These are phyloP conservation scores for Candidula unifasciata DNA, from an alignment of 2,888 invertebrate species.

Conservation along the genomic window DNA sequence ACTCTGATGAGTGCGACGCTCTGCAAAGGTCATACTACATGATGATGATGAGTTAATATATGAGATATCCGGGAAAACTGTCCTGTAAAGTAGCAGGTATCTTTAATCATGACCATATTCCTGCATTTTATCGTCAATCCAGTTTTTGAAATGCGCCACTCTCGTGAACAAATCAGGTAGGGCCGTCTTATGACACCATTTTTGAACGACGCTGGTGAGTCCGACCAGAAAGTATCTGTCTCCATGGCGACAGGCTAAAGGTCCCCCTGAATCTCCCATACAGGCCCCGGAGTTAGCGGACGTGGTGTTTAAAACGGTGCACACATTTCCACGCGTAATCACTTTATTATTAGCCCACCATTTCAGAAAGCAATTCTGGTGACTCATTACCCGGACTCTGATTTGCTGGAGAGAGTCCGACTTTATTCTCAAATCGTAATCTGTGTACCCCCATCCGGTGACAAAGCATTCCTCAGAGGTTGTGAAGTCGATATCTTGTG, in stretches of 20 bases:
- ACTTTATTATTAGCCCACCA: not conserved
- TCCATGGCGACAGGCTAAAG: not conserved
- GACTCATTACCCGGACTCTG: not conserved
- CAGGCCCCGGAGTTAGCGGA: not conserved
- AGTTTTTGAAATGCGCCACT: not conserved
- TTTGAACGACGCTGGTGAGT: not conserved
- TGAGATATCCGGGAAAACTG: too few species aligned
- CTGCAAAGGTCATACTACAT: too few species aligned
- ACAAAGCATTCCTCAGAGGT: not conserved
- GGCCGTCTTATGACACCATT: not conserved
- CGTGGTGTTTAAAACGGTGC: not conserved
- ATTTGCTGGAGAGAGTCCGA: not conserved
- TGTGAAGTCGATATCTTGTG: not conserved
- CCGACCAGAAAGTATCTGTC: not conserved
- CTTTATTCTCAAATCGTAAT: not conserved
- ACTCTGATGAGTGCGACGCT: too few species aligned
- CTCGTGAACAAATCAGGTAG: not conserved
- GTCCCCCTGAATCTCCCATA: constrained; percentile 15
- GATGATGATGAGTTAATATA: too few species aligned
- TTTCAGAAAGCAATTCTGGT: not conserved
- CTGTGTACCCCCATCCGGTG: constrained; percentile 12
- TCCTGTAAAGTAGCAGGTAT: too few species aligned
- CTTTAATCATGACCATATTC: not conserved
- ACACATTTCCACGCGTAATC: not conserved
- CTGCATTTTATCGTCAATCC: not conserved